Evolutionary conservation across 1,140 invertebrate genomes (phyloP), one percentile per base, ranked within the genome.

Genomic region (Papilio aristodemus): DNA sequence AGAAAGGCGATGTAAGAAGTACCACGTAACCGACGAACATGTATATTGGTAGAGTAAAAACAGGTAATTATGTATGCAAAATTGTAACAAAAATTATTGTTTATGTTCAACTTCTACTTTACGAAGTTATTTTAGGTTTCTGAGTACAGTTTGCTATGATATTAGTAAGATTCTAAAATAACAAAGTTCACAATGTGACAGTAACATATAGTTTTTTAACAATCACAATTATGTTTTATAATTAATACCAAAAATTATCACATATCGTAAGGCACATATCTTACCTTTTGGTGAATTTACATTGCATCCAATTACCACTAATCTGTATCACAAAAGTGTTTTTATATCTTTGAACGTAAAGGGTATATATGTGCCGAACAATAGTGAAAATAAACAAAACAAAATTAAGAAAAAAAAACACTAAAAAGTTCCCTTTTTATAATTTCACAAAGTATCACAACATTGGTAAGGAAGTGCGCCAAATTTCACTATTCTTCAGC

Each of bases 331-430:
- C 14, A 72, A 67, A 71, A 50, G 50, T 58, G 50, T 63, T 58
- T 68, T 57, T 11, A 39, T 10, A 66, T 11, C 22, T 66, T 57
- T 68, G 32, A 27, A 41, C 70, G 64, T 73, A 69, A 73, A 68
- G 73, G 74, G 58, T n/a, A 76, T 75, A 67, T 69, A 94, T 94
- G 94, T 95, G 95, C 95, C 94, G 94, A 95, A 95, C 94, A 95
- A 95, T 94, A 95, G 95, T 95, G 94, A 95, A 94, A 87, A 82
- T 71, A 78, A 84, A 85, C 68, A 78, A 77, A 79, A 72, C 72
- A 74, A 80, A 80, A 67, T 71, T 74, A 79, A 71, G n/a, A n/a
- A 73, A 67, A 70, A 73, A 70, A 72, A 66, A 74, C 70, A 75
- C 66, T 77, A 58, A 69, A 58, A 67, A 70, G 57, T 69, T 71